Percentiles rank a stretch among this genome's conserved stretches.
Conservation (phyloP, 2,113 vertebrate genomes). For the Takifugu bimaculatus region DNA sequence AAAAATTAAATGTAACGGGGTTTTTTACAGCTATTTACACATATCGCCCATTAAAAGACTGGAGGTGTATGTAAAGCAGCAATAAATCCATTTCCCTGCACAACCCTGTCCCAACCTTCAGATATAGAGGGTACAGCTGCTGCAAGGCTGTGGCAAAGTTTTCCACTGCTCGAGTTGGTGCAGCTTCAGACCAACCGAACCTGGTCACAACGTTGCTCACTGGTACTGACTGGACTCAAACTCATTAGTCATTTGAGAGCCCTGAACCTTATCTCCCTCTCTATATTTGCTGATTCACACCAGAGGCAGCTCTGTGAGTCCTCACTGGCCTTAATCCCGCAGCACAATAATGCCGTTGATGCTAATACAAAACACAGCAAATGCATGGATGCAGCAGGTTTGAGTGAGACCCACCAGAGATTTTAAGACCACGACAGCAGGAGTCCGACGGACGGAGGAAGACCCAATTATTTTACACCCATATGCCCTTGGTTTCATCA, state of each 20-base stretch:
- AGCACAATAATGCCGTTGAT: constrained; percentile 19
- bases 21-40: no score
- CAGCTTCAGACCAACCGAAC: constrained; percentile 11
- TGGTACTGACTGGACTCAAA: constrained; percentile 9
- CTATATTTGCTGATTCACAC: constrained; percentile 14
- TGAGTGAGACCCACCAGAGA: background rate
- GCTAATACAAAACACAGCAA: background rate
- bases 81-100: no score
- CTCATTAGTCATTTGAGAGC: constrained; percentile 29
- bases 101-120: background rate
- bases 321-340: constrained; percentile 12
- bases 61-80: no score
- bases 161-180: constrained; percentile 12
- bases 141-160: no score
- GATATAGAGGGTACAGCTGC: no score
- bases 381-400: background rate
- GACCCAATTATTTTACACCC: background rate
- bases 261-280: constrained; percentile 9
- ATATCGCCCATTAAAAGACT: no score
- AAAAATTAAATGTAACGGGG: no score
- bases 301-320: constrained; percentile 10
- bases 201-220: background rate
- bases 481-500: background rate
- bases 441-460: background rate
- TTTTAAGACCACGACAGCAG: background rate